These are phyloP conservation scores for Oncorhynchus tshawytscha DNA, from an alignment of 2,113 vertebrate species.

Conservation along the genomic window DNA sequence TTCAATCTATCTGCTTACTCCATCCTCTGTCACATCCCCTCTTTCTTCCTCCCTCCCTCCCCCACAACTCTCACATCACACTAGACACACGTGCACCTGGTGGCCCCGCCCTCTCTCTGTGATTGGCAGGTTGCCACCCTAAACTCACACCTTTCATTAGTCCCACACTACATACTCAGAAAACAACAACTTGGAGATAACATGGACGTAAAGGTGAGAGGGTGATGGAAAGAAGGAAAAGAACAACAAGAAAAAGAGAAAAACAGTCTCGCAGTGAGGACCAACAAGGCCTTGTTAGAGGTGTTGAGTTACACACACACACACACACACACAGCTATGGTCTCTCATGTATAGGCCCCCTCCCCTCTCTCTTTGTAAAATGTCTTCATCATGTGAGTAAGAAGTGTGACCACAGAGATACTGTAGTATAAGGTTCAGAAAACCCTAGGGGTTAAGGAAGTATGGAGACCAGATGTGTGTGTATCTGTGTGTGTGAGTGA, in stretches of 20 bases:
- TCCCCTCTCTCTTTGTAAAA: background rate
- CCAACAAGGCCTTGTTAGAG: background rate
- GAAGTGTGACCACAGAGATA: constrained; percentile 24
- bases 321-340: constrained; percentile 11
- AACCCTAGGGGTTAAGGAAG: constrained; percentile 8
- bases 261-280: constrained; percentile 19
- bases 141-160: constrained; percentile 44
- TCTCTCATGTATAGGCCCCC: background rate
- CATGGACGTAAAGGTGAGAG: background rate
- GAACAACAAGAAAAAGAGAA: constrained; percentile 15
- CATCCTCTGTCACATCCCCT: constrained; percentile 23
- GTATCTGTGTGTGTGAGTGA: background rate
- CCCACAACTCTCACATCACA: constrained; percentile 32
- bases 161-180: constrained; percentile 45
- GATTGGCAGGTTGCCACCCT: constrained; percentile 30
- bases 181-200: constrained; percentile 44
- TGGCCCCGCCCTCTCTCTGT: constrained; percentile 21
- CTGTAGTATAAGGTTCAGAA: constrained; percentile 13
- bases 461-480: constrained; percentile 14
- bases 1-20: constrained; percentile 38
- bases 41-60: constrained; percentile 14
- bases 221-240: constrained; percentile 14
- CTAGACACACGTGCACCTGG: constrained; percentile 23
- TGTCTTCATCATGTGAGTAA: background rate
- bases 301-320: constrained; percentile 20